These are phyloP conservation scores for Heliconius aoede DNA, from an alignment of 2,888 invertebrate genomes.

Conservation along the genomic window DNA sequence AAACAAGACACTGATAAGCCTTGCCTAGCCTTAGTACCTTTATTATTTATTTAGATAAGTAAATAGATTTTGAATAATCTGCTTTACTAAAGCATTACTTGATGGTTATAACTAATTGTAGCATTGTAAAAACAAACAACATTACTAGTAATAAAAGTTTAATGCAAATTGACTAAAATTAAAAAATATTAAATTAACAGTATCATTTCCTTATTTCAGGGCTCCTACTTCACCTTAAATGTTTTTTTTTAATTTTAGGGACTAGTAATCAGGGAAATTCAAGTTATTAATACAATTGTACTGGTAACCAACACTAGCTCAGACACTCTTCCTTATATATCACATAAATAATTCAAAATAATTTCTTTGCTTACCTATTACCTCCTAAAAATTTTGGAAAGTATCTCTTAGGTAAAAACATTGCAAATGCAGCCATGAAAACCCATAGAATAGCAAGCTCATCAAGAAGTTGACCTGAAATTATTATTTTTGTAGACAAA, in stretches of 20 bases:
- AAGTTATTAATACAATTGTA: background rate
- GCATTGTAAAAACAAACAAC: no score
- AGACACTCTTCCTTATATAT: background rate
- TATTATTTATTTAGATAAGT: no score
- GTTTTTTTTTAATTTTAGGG: background rate
- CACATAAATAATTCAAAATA: background rate
- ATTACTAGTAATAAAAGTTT: no score
- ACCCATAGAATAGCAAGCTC: slow-evolving; percentile 93
- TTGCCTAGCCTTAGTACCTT: no score
- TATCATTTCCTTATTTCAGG: background rate
- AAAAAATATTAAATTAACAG: background rate
- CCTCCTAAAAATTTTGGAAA: slow-evolving; percentile 87
- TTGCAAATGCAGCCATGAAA: slow-evolving; percentile 89
- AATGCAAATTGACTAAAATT: no score
- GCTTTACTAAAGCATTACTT: no score
- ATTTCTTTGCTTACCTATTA: slow-evolving; percentile 81
- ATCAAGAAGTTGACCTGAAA: slow-evolving; percentile 89
- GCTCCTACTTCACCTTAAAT: background rate
- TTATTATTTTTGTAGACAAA: background rate
- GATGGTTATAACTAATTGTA: no score
- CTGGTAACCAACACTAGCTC: background rate
- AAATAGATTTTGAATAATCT: no score
- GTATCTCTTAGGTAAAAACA: slow-evolving; percentile 88
- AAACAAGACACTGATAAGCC: no score
- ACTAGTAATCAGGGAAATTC: background rate